Percentiles rank a stretch among this genome's conserved stretches.
Conservation (phyloP, 1,140 invertebrate species). For the Bombyx mori region ASM3026992v2 NC_085111.1:7967001-7967500, state of each 20-base stretch:
- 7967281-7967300: too few species aligned
- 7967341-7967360: too few species aligned
- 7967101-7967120: too few species aligned
- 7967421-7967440: background rate
- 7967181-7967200: conserved; percentile 20
- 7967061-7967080: background rate
- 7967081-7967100: too few species aligned
- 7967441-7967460: background rate
- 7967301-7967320: too few species aligned
- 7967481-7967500: conserved; percentile 14
- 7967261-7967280: too few species aligned
- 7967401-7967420: background rate
- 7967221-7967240: background rate
- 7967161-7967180: conserved; percentile 20
- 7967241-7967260: conserved; percentile 1
- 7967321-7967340: too few species aligned
- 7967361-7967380: background rate
- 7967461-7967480: background rate
- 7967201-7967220: conserved; percentile 27
- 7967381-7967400: background rate
- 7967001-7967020: too few species aligned
- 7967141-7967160: conserved; percentile 33
- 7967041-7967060: too few species aligned
- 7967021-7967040: too few species aligned
- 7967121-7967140: conserved; percentile 1